Evolutionary conservation across 2,113 vertebrate genomes (phyloP).

Genomic region (Melanocharis versteri): DNA sequence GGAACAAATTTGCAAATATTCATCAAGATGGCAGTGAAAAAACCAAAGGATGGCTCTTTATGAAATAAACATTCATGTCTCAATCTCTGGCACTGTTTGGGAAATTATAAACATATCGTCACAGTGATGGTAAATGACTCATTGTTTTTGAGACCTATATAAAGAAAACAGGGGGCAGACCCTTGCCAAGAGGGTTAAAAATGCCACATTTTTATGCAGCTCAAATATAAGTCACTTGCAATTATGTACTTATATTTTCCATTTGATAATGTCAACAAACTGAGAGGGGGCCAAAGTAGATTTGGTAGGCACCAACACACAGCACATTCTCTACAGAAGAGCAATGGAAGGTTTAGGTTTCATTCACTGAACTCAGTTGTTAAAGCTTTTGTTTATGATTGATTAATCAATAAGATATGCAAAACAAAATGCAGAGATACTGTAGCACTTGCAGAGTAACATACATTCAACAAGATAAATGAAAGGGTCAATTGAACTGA

Average conservation of each 20-base stretch:
- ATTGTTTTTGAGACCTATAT: neutral
- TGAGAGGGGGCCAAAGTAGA: neutral
- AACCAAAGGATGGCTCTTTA: neutral
- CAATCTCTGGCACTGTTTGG: neutral
- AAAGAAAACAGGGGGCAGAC: neutral
- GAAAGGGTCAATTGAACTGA: neutral
- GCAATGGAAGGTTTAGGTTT: neutral
- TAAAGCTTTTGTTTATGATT: neutral
- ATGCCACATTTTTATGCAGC: neutral
- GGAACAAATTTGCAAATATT: neutral
- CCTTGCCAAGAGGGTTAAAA: neutral
- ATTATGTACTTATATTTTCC: neutral
- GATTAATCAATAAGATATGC: neutral
- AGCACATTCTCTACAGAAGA: neutral
- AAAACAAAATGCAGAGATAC: neutral
- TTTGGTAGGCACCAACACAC: neutral
- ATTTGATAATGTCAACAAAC: neutral
- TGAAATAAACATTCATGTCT: neutral
- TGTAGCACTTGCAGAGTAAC: neutral
- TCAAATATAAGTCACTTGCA: neutral
- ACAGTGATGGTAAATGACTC: neutral
- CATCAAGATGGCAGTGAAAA: neutral
- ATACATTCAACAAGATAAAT: neutral
- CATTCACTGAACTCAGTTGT: neutral
- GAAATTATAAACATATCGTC: neutral